A percentile compares a stretch with the other conserved stretches of the same genome.
phyloP scores from a whole-genome alignment of 2,797 vertebrate genomes.

The Hirundo rustica region DNA sequence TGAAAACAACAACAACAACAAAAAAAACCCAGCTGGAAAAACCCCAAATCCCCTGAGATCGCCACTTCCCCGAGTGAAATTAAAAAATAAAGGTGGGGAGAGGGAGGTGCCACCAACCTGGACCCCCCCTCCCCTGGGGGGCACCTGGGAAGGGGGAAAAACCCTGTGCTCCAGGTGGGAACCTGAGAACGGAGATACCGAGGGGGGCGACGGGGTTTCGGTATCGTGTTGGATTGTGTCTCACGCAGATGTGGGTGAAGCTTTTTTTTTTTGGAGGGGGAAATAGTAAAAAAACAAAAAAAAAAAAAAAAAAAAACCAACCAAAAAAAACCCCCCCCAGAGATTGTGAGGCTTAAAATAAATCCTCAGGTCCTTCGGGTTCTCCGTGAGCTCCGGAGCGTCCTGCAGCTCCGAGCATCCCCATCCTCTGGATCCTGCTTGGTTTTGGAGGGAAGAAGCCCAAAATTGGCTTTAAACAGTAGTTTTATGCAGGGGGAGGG shows the following conservation, averaged over 20 bases:
- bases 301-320: no score
- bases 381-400: not conserved
- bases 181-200: constrained; percentile 53
- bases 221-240: constrained; percentile 41
- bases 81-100: not conserved
- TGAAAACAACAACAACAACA: no score
- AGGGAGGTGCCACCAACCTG: not conserved
- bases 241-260: constrained; percentile 23
- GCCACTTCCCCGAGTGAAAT: not conserved
- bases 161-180: constrained; percentile 21
- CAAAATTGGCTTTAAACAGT: not conserved
- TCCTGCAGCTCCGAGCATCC: not conserved
- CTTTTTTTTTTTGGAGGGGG: not conserved
- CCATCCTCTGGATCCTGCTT: not conserved
- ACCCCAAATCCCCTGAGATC: constrained; percentile 30
- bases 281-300: not conserved
- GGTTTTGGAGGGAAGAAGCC: not conserved
- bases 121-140: not conserved
- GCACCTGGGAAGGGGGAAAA: not conserved
- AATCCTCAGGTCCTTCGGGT: not conserved
- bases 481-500: not conserved
- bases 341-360: not conserved
- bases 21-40: not conserved
- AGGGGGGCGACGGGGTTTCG: not conserved
- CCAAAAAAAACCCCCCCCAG: not conserved